Base-by-base conservation (phyloP, 2,797 vertebrate genomes). In the Oreonectes daqikongensis region DNA sequence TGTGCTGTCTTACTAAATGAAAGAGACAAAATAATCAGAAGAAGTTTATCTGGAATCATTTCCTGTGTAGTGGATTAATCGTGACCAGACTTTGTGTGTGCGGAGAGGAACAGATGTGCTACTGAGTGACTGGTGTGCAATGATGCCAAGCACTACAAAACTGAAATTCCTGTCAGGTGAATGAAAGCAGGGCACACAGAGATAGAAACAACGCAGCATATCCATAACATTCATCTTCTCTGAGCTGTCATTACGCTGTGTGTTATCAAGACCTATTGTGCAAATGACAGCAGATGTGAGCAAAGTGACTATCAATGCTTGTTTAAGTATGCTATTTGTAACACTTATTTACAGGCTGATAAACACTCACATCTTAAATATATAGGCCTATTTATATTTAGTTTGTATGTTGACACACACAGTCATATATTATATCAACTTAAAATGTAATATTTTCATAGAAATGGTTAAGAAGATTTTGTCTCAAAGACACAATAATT, bases 1-100 rank as follows among this genome's bases (percentile, higher is more conserved):
- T n/a, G n/a, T n/a, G n/a, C n/a, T n/a, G n/a, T n/a, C n/a, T n/a
- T 26, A 46, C 46, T 57, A 67, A 60, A 44, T 71, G 26, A 73
- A 42, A 35, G 14, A 78, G 67, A 83, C 71, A 50, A 35, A 52
- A 64, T 64, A 50, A 52, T 67, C 48, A 40, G 53, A 61, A 42
- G 65, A 63, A 22, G 18, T 75, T 52, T 69, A 67, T 26, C 6
- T 30, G 24, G 12, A 75, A 66, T 44, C 1, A 55, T 66, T 66
- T 66, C 50, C 35, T 55, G 12, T n/a, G 48, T 18, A 26, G 48
- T 28, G 18, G 48, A 65, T 66, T 42, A 66, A 53, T 30, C 28
- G 48, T 55, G 20, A 53, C 65, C 18, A 42, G 60, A 53, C 44
- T 53, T 20, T 74, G 48, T 65, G 26, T 35, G 55, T 22, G 35